A percentile compares a stretch with the other conserved stretches of the same genome.
These are phyloP conservation scores for Actinia tenebrosa DNA, from an alignment of 64 coral and sea anemone genomes.

Conservation along the genomic window DNA sequence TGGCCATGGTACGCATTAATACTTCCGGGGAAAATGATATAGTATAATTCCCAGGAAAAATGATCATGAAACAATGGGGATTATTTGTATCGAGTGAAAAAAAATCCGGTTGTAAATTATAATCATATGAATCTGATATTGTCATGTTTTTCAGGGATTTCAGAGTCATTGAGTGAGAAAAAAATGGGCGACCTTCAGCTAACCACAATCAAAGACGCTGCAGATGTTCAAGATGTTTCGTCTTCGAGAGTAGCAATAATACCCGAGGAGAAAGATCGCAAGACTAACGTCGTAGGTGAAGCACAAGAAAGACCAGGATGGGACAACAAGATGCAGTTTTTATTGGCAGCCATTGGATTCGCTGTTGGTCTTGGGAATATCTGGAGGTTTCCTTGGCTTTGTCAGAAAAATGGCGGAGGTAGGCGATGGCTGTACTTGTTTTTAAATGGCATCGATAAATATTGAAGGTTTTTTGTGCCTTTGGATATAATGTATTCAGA, in stretches of 20 bases:
- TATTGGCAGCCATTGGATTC: slow-evolving; percentile 40
- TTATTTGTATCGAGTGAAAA: too few relatives aligned
- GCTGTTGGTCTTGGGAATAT: slow-evolving; percentile 58
- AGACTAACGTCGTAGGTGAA: background rate
- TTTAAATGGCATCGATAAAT: too few relatives aligned
- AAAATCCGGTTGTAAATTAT: too few relatives aligned
- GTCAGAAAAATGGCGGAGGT: slow-evolving; percentile 65
- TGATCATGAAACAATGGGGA: too few relatives aligned
- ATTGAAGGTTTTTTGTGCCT: too few relatives aligned
- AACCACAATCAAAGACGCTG: background rate
- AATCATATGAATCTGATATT: too few relatives aligned
- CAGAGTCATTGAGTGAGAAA: background rate
- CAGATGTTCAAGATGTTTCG: background rate
- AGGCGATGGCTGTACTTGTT: background rate
- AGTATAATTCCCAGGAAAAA: too few relatives aligned
- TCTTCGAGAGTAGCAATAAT: background rate
- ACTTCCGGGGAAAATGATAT: too few relatives aligned
- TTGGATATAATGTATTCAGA: too few relatives aligned
- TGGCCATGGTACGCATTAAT: too few relatives aligned
- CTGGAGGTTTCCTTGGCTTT: slow-evolving; percentile 63
- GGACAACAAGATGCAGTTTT: slow-evolving; percentile 51
- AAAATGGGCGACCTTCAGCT: background rate
- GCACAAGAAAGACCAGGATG: slow-evolving; percentile 9
- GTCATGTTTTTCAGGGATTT: background rate
- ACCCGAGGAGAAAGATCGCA: background rate